A percentile compares a stretch with the other conserved stretches of the same genome.
phyloP scores from a whole-genome alignment of 2,797 vertebrate species.

The Sardinella longiceps region DNA sequence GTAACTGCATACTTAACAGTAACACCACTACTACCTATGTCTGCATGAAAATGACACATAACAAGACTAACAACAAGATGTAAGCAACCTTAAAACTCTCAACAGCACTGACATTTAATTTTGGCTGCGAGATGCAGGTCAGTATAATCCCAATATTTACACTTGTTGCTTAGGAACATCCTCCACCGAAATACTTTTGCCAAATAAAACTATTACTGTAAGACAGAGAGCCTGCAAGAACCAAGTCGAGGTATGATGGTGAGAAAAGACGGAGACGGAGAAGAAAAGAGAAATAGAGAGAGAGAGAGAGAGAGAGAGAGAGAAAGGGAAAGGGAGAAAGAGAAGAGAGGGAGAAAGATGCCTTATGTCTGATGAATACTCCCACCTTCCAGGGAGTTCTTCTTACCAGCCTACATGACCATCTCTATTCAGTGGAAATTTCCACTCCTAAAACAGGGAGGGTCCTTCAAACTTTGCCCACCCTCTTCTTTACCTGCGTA shows the following conservation, averaged over 20 bases:
- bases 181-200: not conserved
- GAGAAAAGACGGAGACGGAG: not conserved
- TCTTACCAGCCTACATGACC: not conserved
- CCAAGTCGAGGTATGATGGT: not conserved
- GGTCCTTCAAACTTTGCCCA: conserved; percentile 66
- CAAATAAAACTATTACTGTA: not conserved
- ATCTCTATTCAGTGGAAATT: conserved; percentile 76
- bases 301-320: not conserved
- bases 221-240: not conserved
- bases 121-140: not conserved
- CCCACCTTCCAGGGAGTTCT: not conserved
- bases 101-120: not conserved
- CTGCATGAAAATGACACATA: too few relatives aligned
- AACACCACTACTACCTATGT: not conserved
- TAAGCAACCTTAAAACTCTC: not conserved
- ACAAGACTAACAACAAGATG: too few relatives aligned
- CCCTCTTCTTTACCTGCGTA: conserved; percentile 70
- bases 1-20: not conserved
- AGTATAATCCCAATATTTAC: conserved; percentile 19
- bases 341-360: not conserved
- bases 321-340: not conserved
- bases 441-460: conserved; percentile 71
- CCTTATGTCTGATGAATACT: not conserved
- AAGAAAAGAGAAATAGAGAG: not conserved
- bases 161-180: conserved; percentile 13